A percentile compares a stretch with the other conserved stretches of the same genome.
phyloP scores from a whole-genome alignment of 2,888 invertebrate species.

The Eumacrocentrus americanus region DNA sequence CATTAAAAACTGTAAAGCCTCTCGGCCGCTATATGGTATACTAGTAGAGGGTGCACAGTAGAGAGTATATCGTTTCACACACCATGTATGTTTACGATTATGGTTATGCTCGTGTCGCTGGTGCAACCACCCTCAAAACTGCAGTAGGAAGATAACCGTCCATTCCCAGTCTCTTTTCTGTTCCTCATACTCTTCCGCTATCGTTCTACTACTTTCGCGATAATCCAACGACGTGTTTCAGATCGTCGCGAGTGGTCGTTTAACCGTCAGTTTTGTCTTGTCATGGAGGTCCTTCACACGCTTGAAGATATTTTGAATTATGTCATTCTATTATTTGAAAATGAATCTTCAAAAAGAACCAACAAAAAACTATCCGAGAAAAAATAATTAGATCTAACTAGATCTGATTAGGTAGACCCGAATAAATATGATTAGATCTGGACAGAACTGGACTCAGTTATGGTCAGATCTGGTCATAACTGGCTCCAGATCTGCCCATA shows the following conservation, averaged over 20 bases:
- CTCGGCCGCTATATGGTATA: slow-evolving; percentile 16
- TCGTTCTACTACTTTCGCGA: slow-evolving; percentile 35
- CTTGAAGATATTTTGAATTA: no score
- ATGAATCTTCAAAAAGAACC: no score
- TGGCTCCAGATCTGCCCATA: no score
- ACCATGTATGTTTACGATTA: slow-evolving; percentile 46
- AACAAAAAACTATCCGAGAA: no score
- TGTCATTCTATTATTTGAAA: no score
- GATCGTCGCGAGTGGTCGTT: slow-evolving; percentile 12
- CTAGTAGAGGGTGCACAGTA: slow-evolving; percentile 1
- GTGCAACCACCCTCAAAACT: slow-evolving; percentile 41
- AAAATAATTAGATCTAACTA: no score
- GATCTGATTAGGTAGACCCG: no score
- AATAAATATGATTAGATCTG: no score
- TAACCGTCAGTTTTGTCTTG: neutral
- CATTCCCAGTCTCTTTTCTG: slow-evolving; percentile 31
- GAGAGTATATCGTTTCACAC: slow-evolving; percentile 45
- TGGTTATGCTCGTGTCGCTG: slow-evolving; percentile 35
- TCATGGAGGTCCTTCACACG: no score
- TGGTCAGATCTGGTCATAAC: no score
- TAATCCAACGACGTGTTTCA: slow-evolving; percentile 30
- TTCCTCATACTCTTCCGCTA: no score
- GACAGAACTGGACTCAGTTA: no score
- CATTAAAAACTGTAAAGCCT: slow-evolving; percentile 41
- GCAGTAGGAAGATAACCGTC: slow-evolving; percentile 44